These are phyloP conservation scores for Taurulus bubalis DNA, from an alignment of 2,113 vertebrate genomes.

Conservation along the genomic window DNA sequence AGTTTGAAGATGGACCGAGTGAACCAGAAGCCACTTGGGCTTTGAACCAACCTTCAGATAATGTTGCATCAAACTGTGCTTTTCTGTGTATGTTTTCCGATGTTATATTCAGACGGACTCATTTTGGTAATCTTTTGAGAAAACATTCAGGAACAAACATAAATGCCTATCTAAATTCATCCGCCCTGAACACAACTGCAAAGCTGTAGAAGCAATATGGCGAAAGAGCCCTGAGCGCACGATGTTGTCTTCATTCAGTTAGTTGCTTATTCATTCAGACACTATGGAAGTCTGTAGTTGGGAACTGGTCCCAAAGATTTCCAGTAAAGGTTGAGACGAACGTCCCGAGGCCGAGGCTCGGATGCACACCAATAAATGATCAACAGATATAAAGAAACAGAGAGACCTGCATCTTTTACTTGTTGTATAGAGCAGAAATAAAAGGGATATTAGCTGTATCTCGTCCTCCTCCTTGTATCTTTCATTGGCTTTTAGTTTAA, in stretches of 20 bases:
- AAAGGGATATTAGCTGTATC: not conserved
- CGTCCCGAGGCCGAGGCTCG: too few species aligned
- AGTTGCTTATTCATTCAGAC: not conserved
- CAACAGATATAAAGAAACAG: not conserved
- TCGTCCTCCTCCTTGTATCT: not conserved
- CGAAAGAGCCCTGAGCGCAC: not conserved
- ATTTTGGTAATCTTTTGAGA: slow-evolving; percentile 33
- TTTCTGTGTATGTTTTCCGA: slow-evolving; percentile 28
- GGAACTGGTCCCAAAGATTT: not conserved
- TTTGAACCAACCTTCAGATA: slow-evolving; percentile 55
- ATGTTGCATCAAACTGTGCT: slow-evolving; percentile 43
- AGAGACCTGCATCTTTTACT: not conserved
- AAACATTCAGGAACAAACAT: not conserved
- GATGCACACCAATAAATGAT: not conserved
- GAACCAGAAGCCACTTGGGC: slow-evolving; percentile 38
- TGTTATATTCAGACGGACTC: slow-evolving; percentile 24
- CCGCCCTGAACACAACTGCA: not conserved
- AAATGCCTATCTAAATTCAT: not conserved
- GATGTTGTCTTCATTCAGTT: not conserved
- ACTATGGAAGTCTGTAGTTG: not conserved
- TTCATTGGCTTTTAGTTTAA: slow-evolving; percentile 4
- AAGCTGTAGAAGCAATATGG: not conserved
- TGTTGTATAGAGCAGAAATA: not conserved
- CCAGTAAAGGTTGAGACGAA: not conserved
- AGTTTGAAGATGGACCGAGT: slow-evolving; percentile 59